Evolutionary conservation across 2,888 invertebrate genomes (phyloP).

Genomic region (Muschampia plurimacula): DNA sequence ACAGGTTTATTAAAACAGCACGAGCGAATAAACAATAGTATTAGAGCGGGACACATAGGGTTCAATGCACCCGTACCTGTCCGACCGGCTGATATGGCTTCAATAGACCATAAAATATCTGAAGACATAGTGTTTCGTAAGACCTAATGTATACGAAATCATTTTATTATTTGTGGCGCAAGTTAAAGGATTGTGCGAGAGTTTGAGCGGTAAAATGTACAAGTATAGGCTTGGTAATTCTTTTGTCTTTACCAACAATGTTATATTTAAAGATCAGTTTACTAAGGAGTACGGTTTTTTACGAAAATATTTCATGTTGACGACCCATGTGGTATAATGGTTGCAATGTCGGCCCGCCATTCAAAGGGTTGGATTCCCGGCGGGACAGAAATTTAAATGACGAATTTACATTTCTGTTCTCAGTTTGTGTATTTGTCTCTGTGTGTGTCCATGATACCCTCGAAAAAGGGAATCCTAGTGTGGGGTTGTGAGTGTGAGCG

Average conservation of each 20-base stretch:
- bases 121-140: constrained; percentile 65
- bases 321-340: too few relatives aligned
- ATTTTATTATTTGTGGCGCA: constrained; percentile 42
- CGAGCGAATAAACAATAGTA: constrained; percentile 52
- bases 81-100: constrained; percentile 59
- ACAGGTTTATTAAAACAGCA: constrained; percentile 53
- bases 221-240: not conserved
- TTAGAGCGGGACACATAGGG: constrained; percentile 56
- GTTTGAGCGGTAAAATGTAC: not conserved
- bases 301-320: too few relatives aligned
- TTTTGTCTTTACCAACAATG: not conserved
- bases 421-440: too few relatives aligned
- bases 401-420: too few relatives aligned
- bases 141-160: constrained; percentile 54
- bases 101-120: constrained; percentile 69
- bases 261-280: constrained; percentile 1
- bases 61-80: constrained; percentile 66
- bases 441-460: too few relatives aligned
- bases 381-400: too few relatives aligned
- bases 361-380: too few relatives aligned
- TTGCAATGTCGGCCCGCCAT: too few relatives aligned
- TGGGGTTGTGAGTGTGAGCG: too few relatives aligned
- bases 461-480: too few relatives aligned
- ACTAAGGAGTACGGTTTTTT: not conserved
- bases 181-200: constrained; percentile 43